Conservation (phyloP, 2,888 invertebrate genomes). For the Callyntrura guangdongensis region DNA sequence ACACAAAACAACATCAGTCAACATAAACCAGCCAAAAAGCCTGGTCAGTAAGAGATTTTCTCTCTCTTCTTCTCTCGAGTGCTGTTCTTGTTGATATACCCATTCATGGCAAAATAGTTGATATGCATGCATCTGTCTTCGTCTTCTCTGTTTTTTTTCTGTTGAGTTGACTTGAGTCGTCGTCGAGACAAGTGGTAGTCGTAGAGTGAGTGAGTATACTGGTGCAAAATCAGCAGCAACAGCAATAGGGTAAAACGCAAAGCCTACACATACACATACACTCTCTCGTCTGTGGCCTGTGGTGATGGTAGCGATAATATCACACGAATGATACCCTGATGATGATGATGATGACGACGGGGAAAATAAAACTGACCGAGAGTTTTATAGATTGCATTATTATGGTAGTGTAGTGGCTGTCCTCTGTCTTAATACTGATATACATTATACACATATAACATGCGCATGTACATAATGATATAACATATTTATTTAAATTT, state of each 20-base stretch:
- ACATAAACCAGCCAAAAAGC: conserved; percentile 40
- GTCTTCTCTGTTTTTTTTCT: background rate
- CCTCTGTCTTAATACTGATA: conserved; percentile 17
- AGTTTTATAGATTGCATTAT: conserved; percentile 35
- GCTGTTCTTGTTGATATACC: conserved; percentile 41
- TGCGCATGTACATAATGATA: conserved; percentile 29
- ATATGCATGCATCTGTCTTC: conserved; percentile 50
- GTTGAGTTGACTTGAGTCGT: conserved; percentile 44
- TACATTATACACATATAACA: background rate
- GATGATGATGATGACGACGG: conserved; percentile 22
- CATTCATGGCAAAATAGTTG: conserved; percentile 54
- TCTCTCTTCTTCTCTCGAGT: conserved; percentile 17
- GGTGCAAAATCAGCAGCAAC: conserved; percentile 27
- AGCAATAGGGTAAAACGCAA: conserved; percentile 12
- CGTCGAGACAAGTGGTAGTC: conserved; percentile 27
- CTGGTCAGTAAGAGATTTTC: conserved; percentile 33
- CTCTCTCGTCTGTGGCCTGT: conserved; percentile 41
- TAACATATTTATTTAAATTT: conserved; percentile 53
- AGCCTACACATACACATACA: conserved; percentile 31
- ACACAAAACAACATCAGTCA: conserved; percentile 54
- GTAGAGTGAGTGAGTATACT: conserved; percentile 18
- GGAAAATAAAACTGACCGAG: conserved; percentile 48
- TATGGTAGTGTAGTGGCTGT: background rate
- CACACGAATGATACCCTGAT: conserved; percentile 46
- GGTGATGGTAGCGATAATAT: conserved; percentile 59